Conservation (phyloP, 2,797 vertebrate genomes). For the Eulemur rubriventer region DNA sequence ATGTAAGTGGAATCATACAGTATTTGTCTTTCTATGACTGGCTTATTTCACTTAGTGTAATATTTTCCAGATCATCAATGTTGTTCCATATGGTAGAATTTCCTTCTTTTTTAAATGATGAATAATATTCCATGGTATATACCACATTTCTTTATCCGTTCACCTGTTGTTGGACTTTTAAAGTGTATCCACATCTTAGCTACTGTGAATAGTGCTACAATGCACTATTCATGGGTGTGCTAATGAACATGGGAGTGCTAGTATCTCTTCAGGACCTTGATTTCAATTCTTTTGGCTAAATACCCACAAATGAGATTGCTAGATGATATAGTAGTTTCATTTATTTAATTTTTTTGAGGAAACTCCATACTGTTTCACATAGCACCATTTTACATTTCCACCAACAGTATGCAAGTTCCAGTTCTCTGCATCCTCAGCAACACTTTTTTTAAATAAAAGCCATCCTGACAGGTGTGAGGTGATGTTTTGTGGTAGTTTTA, state of each 20-base stretch:
- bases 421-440: not conserved
- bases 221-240: not conserved
- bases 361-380: not conserved
- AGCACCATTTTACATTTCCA: not conserved
- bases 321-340: not conserved
- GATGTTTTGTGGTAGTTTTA: not conserved
- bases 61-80: not conserved
- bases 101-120: not conserved
- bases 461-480: not conserved
- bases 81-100: not conserved
- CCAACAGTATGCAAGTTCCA: fast-evolving
- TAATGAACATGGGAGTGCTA: not conserved
- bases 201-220: not conserved
- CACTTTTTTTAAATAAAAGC: not conserved
- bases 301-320: not conserved
- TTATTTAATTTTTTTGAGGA: not conserved
- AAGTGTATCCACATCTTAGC: not conserved
- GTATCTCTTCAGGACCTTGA: not conserved
- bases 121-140: not conserved
- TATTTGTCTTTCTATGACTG: not conserved
- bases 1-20: not conserved
- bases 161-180: not conserved
- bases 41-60: not conserved
- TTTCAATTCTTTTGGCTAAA: not conserved
- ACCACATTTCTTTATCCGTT: not conserved